Evolutionary conservation across 2,113 vertebrate genomes (phyloP).

Genomic region (Pygoscelis antarcticus): DNA sequence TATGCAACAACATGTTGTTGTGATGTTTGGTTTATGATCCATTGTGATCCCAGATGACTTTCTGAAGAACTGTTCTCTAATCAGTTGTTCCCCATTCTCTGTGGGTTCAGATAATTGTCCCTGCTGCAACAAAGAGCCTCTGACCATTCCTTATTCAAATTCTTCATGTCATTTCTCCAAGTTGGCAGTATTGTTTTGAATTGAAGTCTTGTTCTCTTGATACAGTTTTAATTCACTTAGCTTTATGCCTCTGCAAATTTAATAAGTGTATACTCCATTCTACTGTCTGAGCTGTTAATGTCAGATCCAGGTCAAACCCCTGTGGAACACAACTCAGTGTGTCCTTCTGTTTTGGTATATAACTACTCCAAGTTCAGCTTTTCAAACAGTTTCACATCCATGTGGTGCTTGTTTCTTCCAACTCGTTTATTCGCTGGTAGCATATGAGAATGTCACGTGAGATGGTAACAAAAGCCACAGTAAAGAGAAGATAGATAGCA

Average conservation of each 20-base stretch:
- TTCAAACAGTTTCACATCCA: neutral
- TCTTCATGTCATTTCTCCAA: neutral
- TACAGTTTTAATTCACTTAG: neutral
- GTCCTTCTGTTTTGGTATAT: neutral
- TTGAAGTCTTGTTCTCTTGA: neutral
- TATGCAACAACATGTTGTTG: neutral
- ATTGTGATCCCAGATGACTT: neutral
- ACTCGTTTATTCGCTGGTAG: neutral
- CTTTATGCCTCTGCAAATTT: neutral
- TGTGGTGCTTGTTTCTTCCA: neutral
- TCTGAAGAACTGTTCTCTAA: neutral
- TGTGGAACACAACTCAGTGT: neutral
- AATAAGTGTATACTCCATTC: neutral
- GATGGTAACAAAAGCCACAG: neutral
- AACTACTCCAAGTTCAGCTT: neutral
- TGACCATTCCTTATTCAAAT: neutral
- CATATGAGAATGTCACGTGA: neutral
- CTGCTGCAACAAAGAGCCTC: neutral
- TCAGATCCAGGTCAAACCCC: neutral
- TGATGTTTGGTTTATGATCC: neutral
- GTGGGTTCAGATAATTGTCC: neutral
- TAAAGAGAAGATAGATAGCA: neutral
- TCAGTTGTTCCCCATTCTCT: neutral
- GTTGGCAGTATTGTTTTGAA: neutral
- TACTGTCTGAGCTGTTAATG: neutral